A percentile compares a stretch with the other conserved stretches of the same genome.
Conservation (phyloP, 2,888 invertebrate genomes). For the Erebia epiphron region DNA sequence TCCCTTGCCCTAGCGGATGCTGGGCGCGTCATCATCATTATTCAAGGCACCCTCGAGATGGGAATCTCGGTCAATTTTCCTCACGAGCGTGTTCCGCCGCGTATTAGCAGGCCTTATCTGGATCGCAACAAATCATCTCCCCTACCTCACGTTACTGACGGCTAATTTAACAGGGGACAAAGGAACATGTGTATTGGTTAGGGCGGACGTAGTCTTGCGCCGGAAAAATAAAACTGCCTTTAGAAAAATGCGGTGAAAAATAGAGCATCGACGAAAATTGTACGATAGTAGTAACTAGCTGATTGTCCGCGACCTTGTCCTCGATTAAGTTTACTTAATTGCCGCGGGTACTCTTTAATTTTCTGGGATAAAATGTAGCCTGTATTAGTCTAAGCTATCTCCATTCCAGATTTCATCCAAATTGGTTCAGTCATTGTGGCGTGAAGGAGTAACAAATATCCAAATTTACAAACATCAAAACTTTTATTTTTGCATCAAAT, state of each 20-base stretch:
- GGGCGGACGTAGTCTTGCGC: conserved; percentile 41
- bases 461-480: too few relatives aligned
- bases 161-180: conserved; percentile 56
- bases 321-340: too few relatives aligned
- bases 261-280: too few relatives aligned
- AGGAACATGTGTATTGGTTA: conserved; percentile 43
- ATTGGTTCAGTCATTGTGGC: too few relatives aligned
- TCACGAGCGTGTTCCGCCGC: conserved; percentile 46
- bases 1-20: conserved; percentile 29
- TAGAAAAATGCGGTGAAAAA: too few relatives aligned
- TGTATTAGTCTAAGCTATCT: too few relatives aligned
- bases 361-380: too few relatives aligned
- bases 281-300: too few relatives aligned
- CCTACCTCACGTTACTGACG: conserved; percentile 53
- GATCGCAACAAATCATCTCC: conserved; percentile 61
- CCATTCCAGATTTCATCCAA: too few relatives aligned
- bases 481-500: conserved; percentile 1
- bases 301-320: too few relatives aligned
- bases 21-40: conserved; percentile 27
- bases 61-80: conserved; percentile 53
- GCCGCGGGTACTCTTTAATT: too few relatives aligned
- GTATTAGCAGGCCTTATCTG: conserved; percentile 53
- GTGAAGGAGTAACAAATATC: too few relatives aligned
- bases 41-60: conserved; percentile 42
- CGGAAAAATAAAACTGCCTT: neutral